A percentile compares a stretch with the other conserved stretches of the same genome.
These are phyloP conservation scores for Calonectris borealis DNA, from an alignment of 2,113 vertebrate species.

Conservation along the genomic window DNA sequence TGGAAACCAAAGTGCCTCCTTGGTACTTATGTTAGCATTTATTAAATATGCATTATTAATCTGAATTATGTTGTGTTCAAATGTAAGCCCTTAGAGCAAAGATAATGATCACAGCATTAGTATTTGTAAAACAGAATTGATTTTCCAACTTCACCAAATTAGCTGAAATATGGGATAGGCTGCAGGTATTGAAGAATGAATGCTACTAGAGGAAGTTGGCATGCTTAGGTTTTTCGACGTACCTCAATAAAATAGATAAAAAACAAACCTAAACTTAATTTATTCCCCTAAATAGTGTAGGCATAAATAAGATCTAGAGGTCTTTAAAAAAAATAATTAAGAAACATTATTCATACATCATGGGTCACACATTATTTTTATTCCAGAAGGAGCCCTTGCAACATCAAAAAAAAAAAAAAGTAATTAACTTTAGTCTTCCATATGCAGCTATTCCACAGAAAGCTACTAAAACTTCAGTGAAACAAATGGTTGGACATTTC, in stretches of 20 bases:
- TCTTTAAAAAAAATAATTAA: not conserved
- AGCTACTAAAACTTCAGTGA: not conserved
- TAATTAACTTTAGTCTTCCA: not conserved
- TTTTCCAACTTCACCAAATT: slow-evolving; percentile 57
- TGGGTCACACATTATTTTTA: not conserved
- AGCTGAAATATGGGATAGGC: slow-evolving; percentile 28
- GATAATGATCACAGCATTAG: slow-evolving; percentile 46
- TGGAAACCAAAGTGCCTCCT: slow-evolving; percentile 49
- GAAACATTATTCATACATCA: not conserved
- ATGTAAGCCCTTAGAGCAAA: slow-evolving; percentile 52
- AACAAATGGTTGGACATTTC: not conserved
- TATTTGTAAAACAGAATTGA: slow-evolving; percentile 60
- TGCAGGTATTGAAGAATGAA: slow-evolving; percentile 13
- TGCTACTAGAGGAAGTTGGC: not conserved
- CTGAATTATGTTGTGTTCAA: slow-evolving; percentile 57
- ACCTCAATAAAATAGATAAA: not conserved
- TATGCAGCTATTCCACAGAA: not conserved
- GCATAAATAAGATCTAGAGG: not conserved
- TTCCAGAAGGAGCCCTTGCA: not conserved
- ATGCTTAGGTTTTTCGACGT: not conserved
- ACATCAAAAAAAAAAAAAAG: not conserved
- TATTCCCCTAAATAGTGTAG: not conserved
- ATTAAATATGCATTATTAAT: slow-evolving; percentile 69
- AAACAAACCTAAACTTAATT: not conserved
- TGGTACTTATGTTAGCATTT: slow-evolving; percentile 43